A percentile compares a stretch with the other conserved stretches of the same genome.
Evolutionary conservation across 2,113 vertebrate species (phyloP).

Genomic region (Ctenomys sociabilis): DNA sequence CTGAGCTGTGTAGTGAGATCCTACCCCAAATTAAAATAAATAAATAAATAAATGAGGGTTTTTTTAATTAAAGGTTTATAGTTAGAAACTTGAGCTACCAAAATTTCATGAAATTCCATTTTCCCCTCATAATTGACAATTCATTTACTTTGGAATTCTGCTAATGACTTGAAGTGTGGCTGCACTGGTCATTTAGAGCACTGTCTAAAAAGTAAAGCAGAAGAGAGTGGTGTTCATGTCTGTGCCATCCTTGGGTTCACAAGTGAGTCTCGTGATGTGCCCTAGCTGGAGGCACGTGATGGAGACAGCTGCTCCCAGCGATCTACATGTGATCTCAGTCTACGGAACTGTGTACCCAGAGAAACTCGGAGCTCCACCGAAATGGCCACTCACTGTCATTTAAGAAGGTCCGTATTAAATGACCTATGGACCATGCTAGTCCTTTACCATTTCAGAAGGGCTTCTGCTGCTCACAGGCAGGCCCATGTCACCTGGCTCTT

Average conservation of each 20-base stretch:
- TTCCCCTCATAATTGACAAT: not conserved
- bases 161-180: slow-evolving; percentile 19
- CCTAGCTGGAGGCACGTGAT: not conserved
- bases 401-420: not conserved
- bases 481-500: not conserved
- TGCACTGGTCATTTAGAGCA: not conserved
- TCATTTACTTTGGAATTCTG: slow-evolving; percentile 43
- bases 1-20: too few species aligned
- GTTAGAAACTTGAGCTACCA: not conserved
- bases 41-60: too few species aligned
- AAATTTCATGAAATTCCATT: slow-evolving; percentile 30
- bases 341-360: not conserved
- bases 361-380: not conserved
- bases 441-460: not conserved
- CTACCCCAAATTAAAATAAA: too few species aligned
- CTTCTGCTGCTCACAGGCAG: not conserved
- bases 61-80: not conserved
- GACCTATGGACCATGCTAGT: not conserved
- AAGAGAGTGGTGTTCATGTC: not conserved
- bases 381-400: not conserved
- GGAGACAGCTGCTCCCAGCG: not conserved
- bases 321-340: not conserved
- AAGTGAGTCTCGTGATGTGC: slow-evolving; percentile 7
- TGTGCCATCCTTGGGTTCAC: not conserved
- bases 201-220: not conserved